These are phyloP conservation scores for Helicoverpa assulta DNA, from an alignment of 2,888 invertebrate species.

Conservation along the genomic window DNA sequence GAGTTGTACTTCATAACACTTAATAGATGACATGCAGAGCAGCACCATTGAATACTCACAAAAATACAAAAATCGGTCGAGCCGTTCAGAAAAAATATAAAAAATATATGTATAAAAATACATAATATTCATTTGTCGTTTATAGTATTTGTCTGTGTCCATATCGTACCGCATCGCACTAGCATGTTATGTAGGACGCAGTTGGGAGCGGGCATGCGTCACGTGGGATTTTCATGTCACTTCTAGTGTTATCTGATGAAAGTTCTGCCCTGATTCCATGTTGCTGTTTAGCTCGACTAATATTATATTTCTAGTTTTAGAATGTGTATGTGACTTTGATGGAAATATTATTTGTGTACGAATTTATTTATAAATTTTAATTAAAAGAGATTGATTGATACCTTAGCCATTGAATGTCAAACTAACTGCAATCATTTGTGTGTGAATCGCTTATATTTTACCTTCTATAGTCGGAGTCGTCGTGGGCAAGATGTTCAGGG, in stretches of 20 bases:
- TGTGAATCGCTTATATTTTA: constrained; percentile 45
- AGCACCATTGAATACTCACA: too few relatives aligned
- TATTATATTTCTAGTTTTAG: constrained; percentile 1
- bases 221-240: constrained; percentile 45
- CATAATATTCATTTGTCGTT: too few relatives aligned
- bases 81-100: too few relatives aligned
- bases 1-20: too few relatives aligned
- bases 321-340: constrained; percentile 9
- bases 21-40: too few relatives aligned
- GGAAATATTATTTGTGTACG: not conserved
- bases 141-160: not conserved
- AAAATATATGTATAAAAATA: too few relatives aligned
- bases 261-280: constrained; percentile 38
- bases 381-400: too few relatives aligned
- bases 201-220: constrained; percentile 31
- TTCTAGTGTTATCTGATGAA: constrained; percentile 47
- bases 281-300: constrained; percentile 14
- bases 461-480: constrained; percentile 87
- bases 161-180: constrained; percentile 2
- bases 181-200: constrained; percentile 19
- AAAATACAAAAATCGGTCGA: too few relatives aligned
- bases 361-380: too few relatives aligned
- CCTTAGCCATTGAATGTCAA: not conserved
- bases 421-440: too few relatives aligned
- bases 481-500: constrained; percentile 88